Base-by-base conservation (phyloP, 2,113 vertebrate genomes). In the Electrona antarctica region DNA sequence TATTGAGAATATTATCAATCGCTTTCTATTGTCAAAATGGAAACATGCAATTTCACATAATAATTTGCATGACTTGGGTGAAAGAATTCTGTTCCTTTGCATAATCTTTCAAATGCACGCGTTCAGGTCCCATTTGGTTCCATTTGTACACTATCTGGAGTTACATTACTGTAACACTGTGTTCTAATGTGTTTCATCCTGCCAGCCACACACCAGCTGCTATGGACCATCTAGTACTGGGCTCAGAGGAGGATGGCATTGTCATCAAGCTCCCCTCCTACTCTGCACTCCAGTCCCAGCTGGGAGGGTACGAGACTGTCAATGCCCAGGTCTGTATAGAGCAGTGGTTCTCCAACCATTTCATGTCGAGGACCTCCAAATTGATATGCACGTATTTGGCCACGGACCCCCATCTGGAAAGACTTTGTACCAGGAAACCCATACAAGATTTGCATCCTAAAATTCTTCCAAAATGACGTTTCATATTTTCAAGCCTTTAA, bases 291-390 rank as follows among this genome's bases (percentile, higher is more conserved):
- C 0, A 13, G 5, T 0, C 67, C 7, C 29, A 67, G 0, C 15
- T 91, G 33, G 28, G 13, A 15, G 0, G 5, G 0, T 0, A 70
- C 4, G 0, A 0, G 0, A 15, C 0, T 2, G 0, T 95, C 70
- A 59, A 45, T n/a, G 1, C 84, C 54, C 92, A 94, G 93, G 94
- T 94, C 41, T 64, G 85, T 83, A 57, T 56, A 1, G 58, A 56
- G 33, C 33, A 41, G 33, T 41, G 33, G 33, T 41, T 41, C 33
- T 41, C 21, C 1, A 21, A 21, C 1, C 21, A 21, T 21, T 21
- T 21, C n/a, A n/a, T n/a, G n/a, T n/a, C n/a, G n/a, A 2, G 21
- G 21, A 2, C 21, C 21, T 21, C 21, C 21, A 21, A 21, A 41
- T 41, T n/a, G n/a, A n/a, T n/a, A n/a, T n/a, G n/a, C n/a, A n/a